These are phyloP conservation scores for Nysson spinosus DNA, from an alignment of 2,888 invertebrate genomes.

Conservation along the genomic window DNA sequence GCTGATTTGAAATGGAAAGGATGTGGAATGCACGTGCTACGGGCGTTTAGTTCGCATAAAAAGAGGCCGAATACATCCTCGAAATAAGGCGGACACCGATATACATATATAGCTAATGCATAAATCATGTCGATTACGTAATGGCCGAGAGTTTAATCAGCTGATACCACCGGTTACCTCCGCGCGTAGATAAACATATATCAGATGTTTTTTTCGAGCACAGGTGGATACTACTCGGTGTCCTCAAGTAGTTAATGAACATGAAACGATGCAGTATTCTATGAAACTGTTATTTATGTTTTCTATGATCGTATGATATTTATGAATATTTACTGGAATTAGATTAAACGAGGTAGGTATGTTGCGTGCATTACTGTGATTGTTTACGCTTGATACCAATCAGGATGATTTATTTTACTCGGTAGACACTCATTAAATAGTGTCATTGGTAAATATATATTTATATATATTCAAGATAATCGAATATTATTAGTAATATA, in stretches of 20 bases:
- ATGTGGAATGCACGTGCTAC: no score
- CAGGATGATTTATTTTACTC: constrained; percentile 5
- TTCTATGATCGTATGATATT: no score
- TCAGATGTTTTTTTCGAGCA: constrained; percentile 38
- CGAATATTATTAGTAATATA: constrained; percentile 6
- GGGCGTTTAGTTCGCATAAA: constrained; percentile 1
- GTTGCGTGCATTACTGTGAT: constrained; percentile 57
- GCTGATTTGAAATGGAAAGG: no score
- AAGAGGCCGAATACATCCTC: no score
- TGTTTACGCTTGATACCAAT: constrained; percentile 61
- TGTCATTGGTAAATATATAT: background rate
- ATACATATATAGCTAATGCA: no score
- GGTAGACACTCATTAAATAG: constrained; percentile 1
- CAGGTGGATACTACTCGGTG: background rate
- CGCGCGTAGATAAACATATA: constrained; percentile 40
- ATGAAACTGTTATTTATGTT: no score
- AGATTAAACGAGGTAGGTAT: no score
- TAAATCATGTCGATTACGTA: constrained; percentile 50
- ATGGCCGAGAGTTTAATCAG: constrained; percentile 50
- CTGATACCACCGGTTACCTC: constrained; percentile 45
- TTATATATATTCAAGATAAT: background rate
- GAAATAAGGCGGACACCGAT: no score
- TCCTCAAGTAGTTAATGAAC: no score
- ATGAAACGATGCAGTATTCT: no score
- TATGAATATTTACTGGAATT: no score